Percentiles rank a stretch among this genome's conserved stretches.
These are phyloP conservation scores for Lasius platythorax DNA, from an alignment of 2,888 invertebrate species.

Conservation along the genomic window DNA sequence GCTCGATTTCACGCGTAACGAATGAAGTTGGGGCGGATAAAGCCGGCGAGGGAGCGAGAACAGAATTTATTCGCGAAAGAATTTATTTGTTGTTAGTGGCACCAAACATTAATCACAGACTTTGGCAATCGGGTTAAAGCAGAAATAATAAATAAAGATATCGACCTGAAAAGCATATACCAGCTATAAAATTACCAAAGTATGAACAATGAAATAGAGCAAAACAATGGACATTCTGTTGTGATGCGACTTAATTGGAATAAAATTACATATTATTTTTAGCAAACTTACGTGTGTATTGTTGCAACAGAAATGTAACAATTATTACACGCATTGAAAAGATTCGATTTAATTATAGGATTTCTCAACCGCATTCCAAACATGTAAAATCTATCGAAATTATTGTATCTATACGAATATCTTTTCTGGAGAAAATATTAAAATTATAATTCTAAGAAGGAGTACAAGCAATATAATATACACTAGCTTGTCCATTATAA, in stretches of 20 bases:
- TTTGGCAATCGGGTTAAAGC: constrained; percentile 13
- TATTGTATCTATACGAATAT: not conserved
- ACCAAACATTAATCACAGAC: constrained; percentile 31
- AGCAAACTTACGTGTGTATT: not conserved
- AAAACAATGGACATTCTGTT: not conserved
- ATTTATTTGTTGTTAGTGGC: constrained; percentile 53
- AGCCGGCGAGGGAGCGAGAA: constrained; percentile 12
- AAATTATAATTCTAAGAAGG: not conserved
- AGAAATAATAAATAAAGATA: constrained; percentile 25
- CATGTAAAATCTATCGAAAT: not conserved
- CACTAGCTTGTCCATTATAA: not conserved
- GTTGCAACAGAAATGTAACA: not conserved
- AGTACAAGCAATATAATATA: not conserved
- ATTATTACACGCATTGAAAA: not conserved
- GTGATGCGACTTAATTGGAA: not conserved
- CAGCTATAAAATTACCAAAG: not conserved
- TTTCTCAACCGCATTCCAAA: not conserved
- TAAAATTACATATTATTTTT: not conserved
- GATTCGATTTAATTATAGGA: not conserved
- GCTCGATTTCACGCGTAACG: constrained; percentile 55
- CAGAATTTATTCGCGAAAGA: constrained; percentile 40
- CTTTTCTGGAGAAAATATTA: not conserved
- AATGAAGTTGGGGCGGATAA: constrained; percentile 47
- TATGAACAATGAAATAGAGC: not conserved
- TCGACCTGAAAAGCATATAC: not conserved